phyloP scores from a whole-genome alignment of 2,113 vertebrate species.

The Steatornis caripensis region DNA sequence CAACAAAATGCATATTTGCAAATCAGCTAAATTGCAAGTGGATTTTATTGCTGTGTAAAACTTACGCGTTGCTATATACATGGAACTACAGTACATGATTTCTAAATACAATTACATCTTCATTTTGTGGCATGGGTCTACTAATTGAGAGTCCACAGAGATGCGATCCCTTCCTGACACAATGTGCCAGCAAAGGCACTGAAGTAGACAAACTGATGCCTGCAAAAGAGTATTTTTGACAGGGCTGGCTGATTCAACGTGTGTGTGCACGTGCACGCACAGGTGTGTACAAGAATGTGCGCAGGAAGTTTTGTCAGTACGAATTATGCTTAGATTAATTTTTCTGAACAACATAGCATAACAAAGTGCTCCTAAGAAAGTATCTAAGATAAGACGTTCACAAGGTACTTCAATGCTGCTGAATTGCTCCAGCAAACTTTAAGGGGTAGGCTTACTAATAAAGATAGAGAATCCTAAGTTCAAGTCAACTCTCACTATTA shows the following conservation, averaged over 20 bases:
- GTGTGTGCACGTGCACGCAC: rapidly evolving
- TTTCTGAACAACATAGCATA: background rate
- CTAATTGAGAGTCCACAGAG: background rate
- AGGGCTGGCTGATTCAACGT: background rate
- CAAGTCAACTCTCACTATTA: background rate
- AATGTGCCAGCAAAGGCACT: background rate
- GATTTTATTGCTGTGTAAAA: background rate
- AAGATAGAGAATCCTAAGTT: background rate
- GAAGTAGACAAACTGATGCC: background rate
- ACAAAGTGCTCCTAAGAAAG: background rate
- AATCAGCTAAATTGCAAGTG: background rate
- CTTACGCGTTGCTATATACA: background rate
- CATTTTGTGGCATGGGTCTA: background rate
- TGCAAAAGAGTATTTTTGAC: background rate
- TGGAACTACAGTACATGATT: background rate
- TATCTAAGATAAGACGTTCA: background rate
- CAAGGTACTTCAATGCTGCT: background rate
- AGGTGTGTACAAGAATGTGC: rapidly evolving
- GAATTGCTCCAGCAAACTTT: background rate
- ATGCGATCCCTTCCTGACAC: background rate
- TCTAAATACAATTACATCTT: background rate
- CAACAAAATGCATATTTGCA: background rate
- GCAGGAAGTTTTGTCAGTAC: background rate
- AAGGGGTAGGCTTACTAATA: background rate
- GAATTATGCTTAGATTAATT: background rate